Evolutionary conservation across 2,797 vertebrate species (phyloP).

Genomic region (Merluccius polli): DNA sequence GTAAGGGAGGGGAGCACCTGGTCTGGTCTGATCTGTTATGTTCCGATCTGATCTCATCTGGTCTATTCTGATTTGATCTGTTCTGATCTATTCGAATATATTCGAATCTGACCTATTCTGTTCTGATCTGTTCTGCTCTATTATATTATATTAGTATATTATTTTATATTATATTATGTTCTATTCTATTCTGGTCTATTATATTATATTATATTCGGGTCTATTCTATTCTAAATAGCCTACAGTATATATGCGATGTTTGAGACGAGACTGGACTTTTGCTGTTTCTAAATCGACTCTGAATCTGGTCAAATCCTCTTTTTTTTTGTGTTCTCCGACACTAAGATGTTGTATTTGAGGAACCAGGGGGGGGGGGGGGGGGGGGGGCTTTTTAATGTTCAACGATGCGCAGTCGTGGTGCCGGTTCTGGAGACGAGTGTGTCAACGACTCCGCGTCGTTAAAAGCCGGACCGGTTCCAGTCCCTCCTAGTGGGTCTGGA

Average conservation of each 20-base stretch:
- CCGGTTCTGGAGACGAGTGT: neutral
- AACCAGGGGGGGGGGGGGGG: too few species aligned
- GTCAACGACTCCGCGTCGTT: neutral
- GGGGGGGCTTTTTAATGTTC: too few species aligned
- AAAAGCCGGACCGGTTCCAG: neutral
- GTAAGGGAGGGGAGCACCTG: conserved; percentile 47
- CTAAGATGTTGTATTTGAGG: too few species aligned
- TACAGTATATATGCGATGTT: neutral
- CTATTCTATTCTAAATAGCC: neutral
- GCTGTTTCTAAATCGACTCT: neutral
- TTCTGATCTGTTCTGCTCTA: neutral
- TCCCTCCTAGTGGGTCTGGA: too few species aligned
- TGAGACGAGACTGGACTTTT: neutral
- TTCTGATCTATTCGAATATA: too few species aligned
- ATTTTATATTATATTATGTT: too few species aligned
- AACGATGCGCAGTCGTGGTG: neutral
- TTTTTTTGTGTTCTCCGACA: too few species aligned
- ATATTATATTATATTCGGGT: neutral
- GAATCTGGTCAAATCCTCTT: too few species aligned
- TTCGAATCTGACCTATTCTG: neutral
- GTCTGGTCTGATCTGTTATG: neutral
- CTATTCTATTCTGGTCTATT: too few species aligned
- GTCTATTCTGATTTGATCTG: too few species aligned
- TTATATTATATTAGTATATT: neutral
- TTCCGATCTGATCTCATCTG: neutral